These are phyloP conservation scores for Papilio gigon DNA, from an alignment of 2,888 invertebrate species.

Conservation along the genomic window DNA sequence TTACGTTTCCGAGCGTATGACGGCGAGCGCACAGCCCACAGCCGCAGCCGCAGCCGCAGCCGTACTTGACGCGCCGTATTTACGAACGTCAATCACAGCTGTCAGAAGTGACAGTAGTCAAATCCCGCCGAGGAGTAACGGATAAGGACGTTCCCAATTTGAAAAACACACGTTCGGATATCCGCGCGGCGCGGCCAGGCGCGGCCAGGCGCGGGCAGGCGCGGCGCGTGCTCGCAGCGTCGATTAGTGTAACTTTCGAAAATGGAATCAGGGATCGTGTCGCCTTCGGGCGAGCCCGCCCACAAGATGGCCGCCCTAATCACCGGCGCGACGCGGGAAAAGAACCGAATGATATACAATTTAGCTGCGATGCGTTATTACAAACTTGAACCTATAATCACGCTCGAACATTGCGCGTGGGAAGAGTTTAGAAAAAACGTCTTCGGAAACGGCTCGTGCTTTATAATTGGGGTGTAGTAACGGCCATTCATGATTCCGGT, in stretches of 20 bases:
- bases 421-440: slow-evolving; percentile 80
- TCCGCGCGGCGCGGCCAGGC: slow-evolving; percentile 64
- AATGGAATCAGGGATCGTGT: slow-evolving; percentile 80
- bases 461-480: slow-evolving; percentile 68
- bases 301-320: slow-evolving; percentile 82
- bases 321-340: slow-evolving; percentile 75
- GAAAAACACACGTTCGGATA: slow-evolving; percentile 79
- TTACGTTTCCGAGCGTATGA: slow-evolving; percentile 60
- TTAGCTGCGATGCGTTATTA: slow-evolving; percentile 82
- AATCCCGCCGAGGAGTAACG: slow-evolving; percentile 76
- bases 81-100: slow-evolving; percentile 80
- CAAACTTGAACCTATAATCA: slow-evolving; percentile 78
- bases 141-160: slow-evolving; percentile 76
- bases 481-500: slow-evolving; percentile 69
- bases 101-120: slow-evolving; percentile 80
- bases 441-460: slow-evolving; percentile 73
- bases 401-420: slow-evolving; percentile 76
- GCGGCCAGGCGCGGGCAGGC: no score
- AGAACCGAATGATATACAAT: slow-evolving; percentile 80
- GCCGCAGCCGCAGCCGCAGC: slow-evolving; percentile 45
- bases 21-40: slow-evolving; percentile 58
- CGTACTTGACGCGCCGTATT: slow-evolving; percentile 76
- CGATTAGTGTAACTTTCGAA: slow-evolving; percentile 82
- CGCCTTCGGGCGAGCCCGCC: slow-evolving; percentile 79
- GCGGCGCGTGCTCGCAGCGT: slow-evolving; percentile 75